A percentile compares a stretch with the other conserved stretches of the same genome.
phyloP scores from a whole-genome alignment of 1,140 invertebrate genomes.

The Cyphomyrmex costatus region DNA sequence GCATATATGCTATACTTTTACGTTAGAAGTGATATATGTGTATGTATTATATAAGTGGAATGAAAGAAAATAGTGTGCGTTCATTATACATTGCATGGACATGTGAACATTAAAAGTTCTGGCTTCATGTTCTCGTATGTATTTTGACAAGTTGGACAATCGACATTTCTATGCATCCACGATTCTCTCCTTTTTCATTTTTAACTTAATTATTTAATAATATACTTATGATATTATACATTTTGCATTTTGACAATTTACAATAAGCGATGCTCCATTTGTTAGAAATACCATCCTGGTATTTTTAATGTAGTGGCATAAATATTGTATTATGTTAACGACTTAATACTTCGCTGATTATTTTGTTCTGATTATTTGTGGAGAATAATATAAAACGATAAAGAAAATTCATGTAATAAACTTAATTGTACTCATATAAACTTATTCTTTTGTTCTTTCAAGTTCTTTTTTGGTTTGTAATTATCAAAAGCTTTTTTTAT shows the following conservation, averaged over 20 bases:
- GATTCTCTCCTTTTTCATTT: constrained; percentile 28
- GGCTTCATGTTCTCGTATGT: constrained; percentile 31
- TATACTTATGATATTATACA: constrained; percentile 1
- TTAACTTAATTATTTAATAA: constrained; percentile 14
- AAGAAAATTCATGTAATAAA: neutral
- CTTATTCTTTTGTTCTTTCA: neutral
- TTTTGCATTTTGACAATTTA: neutral
- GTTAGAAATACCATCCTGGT: neutral
- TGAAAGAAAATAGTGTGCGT: constrained; percentile 57
- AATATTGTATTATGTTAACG: constrained; percentile 19
- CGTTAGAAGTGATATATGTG: constrained; percentile 39
- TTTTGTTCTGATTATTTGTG: neutral
- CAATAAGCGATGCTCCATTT: constrained; percentile 15
- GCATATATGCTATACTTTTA: constrained; percentile 46
- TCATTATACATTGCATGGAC: constrained; percentile 34
- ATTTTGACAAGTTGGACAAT: constrained; percentile 56
- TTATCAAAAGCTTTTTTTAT: neutral
- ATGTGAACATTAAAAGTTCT: constrained; percentile 38
- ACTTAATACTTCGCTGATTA: constrained; percentile 40
- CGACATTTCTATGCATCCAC: constrained; percentile 22
- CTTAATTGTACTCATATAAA: neutral
- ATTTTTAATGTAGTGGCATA: neutral
- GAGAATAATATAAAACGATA: neutral
- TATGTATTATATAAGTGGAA: constrained; percentile 22
- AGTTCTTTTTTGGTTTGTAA: neutral